These are phyloP conservation scores for Cuniculus paca DNA, from an alignment of 2,797 vertebrate species.

Conservation along the genomic window DNA sequence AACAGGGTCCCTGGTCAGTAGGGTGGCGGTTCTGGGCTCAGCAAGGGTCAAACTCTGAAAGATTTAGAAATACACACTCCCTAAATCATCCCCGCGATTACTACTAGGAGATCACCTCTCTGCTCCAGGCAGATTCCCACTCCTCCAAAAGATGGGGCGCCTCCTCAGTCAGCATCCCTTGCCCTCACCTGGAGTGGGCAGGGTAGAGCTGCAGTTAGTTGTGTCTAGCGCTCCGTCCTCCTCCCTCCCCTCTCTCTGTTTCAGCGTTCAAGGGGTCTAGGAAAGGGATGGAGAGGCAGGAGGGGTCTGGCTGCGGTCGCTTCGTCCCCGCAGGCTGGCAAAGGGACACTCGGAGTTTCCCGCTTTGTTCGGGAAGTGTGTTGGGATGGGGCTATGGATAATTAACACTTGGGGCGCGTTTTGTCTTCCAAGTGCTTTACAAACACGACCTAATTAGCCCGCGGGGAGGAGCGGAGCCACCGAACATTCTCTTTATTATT, in stretches of 20 bases:
- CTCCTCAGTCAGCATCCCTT: background rate
- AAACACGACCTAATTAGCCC: constrained; percentile 81
- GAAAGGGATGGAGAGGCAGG: background rate
- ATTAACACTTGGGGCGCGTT: constrained; percentile 76
- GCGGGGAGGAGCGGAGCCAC: constrained; percentile 72
- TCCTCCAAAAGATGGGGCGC: background rate
- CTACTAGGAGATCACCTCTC: background rate
- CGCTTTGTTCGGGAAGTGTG: background rate
- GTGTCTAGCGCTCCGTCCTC: fast-evolving
- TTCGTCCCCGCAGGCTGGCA: background rate
- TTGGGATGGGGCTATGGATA: constrained; percentile 74
- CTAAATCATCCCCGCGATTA: background rate
- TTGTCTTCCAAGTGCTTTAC: constrained; percentile 83
- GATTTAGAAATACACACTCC: background rate
- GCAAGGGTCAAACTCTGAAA: background rate
- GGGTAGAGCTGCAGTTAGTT: background rate
- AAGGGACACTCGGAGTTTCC: background rate
- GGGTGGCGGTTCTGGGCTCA: background rate
- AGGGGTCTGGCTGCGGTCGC: background rate
- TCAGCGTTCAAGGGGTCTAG: background rate
- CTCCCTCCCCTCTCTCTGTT: background rate
- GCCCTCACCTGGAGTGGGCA: fast-evolving
- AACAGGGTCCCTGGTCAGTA: background rate
- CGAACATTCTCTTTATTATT: constrained; percentile 66
- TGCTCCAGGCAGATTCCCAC: fast-evolving